Evolutionary conservation across 2,888 invertebrate genomes (phyloP).

Genomic region (Didymodactylos carnosus): DNA sequence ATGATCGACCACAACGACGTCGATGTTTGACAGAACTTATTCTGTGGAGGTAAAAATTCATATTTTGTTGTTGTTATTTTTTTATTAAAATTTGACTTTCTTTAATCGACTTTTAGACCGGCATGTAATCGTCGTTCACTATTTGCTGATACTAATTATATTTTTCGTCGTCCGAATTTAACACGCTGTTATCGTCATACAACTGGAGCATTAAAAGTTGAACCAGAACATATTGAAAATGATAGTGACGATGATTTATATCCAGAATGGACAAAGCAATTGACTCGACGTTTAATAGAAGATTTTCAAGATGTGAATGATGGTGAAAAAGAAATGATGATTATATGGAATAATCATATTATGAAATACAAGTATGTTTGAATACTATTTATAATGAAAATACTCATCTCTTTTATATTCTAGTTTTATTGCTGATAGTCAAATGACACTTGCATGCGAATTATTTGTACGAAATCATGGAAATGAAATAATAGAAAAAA

Average conservation of each 20-base stretch:
- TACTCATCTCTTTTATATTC: too few relatives aligned
- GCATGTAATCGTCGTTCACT: not conserved
- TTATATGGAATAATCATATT: constrained; percentile 13
- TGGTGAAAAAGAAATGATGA: constrained; percentile 16
- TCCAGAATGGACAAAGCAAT: constrained; percentile 10
- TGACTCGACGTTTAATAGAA: constrained; percentile 16
- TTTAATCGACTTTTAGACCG: not conserved
- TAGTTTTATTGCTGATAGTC: constrained; percentile 12
- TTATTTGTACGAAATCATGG: constrained; percentile 3
- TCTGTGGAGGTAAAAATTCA: not conserved
- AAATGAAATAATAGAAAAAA: constrained; percentile 1
- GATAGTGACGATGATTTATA: constrained; percentile 8
- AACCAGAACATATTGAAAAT: constrained; percentile 1
- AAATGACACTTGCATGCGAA: constrained; percentile 2
- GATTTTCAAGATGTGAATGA: constrained; percentile 14
- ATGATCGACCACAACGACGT: not conserved
- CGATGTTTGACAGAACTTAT: not conserved
- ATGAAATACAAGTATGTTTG: not conserved
- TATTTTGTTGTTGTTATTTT: not conserved
- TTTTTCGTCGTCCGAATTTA: not conserved
- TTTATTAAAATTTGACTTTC: not conserved
- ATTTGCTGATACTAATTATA: not conserved
- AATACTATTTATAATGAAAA: too few relatives aligned
- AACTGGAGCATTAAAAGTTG: not conserved
- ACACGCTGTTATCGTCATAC: constrained; percentile 10